Conservation (phyloP, 2,888 invertebrate species). For the Meghimatium bilineatum region DNA sequence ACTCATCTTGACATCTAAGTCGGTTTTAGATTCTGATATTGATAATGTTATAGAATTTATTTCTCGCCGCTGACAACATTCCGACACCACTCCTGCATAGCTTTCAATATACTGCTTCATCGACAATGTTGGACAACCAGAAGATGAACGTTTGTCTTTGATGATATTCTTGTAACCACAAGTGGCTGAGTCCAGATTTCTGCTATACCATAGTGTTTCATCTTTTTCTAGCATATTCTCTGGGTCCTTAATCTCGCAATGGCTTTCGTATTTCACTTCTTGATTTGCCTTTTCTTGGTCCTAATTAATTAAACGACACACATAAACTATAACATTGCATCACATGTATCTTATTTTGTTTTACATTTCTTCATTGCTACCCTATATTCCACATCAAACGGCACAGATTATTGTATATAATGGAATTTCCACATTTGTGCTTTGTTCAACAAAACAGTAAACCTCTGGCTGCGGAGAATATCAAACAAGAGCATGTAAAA, state of each 20-base stretch:
- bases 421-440: no score
- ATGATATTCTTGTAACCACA: background rate
- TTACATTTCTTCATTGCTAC: no score
- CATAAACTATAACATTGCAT: background rate
- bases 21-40: background rate
- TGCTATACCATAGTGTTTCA: background rate
- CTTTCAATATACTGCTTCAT: background rate
- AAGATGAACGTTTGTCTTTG: background rate
- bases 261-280: background rate
- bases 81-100: background rate
- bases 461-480: no score
- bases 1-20: background rate
- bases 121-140: background rate
- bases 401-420: no score
- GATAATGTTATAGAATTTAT: background rate
- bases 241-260: background rate
- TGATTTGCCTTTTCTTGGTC: background rate
- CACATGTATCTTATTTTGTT: no score
- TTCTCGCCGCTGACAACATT: background rate
- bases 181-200: background rate
- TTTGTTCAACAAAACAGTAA: no score
- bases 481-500: no score
- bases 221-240: background rate
- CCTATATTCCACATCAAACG: no score
- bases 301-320: background rate